phyloP scores from a whole-genome alignment of 2,113 vertebrate species.

The Cyphomyrus plagiostoma region DNA sequence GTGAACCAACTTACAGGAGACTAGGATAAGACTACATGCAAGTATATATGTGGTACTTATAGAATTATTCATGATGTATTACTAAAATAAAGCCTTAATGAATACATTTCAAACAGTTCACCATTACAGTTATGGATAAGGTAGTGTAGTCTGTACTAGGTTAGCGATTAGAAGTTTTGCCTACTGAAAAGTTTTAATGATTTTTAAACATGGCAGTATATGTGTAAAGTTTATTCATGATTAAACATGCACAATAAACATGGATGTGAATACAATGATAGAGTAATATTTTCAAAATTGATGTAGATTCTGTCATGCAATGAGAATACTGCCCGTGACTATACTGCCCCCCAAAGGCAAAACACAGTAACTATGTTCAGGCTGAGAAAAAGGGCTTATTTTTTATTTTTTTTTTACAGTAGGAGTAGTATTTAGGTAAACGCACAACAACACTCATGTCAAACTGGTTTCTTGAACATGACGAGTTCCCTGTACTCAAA shows the following conservation, averaged over 20 bases:
- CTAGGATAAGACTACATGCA: background rate
- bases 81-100: background rate
- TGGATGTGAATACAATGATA: background rate
- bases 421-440: background rate
- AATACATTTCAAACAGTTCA: background rate
- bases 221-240: background rate
- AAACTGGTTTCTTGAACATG: background rate
- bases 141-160: background rate
- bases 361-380: background rate
- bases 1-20: background rate
- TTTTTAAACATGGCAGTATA: background rate
- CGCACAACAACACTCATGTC: background rate
- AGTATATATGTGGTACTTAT: background rate
- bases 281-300: background rate
- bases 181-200: background rate
- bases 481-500: background rate
- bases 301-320: background rate
- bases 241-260: background rate
- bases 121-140: background rate
- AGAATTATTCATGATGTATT: background rate
- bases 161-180: background rate
- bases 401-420: too few species aligned
- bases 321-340: background rate
- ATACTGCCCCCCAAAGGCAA: background rate
- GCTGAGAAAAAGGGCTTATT: background rate